Base-by-base conservation (phyloP, 2,888 invertebrate genomes). In the Rotaria magnacalcarata region DNA sequence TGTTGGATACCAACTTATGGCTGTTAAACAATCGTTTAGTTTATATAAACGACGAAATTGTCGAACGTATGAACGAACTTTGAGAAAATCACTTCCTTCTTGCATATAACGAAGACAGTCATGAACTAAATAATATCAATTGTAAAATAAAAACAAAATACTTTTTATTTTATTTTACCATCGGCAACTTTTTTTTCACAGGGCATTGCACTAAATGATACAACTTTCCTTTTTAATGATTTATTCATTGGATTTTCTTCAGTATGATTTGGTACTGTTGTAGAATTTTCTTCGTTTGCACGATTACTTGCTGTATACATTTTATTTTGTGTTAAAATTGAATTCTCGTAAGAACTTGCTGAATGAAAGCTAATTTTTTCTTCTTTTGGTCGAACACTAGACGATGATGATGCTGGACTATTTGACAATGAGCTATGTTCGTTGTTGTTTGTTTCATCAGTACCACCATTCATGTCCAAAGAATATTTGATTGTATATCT, bases 51-150 rank as follows among this genome's bases (percentile, higher is more conserved):
- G 90, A 87, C 92, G 91, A 88, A 93, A 93, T 88, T 93, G 93
- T 1, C 93, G 90, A 86, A 92, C 92, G 89, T 92, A 93, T 85
- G 92, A 91, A 11, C 93, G 90, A 4, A 93, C 91, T 89, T 93
- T 93, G 85, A 93, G 91, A 88, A 93, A 89, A 88, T 92, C 93
- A 88, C 92, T 92, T 19, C 93, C 93, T 85, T 90, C 91, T 88
- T 93, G 92, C 93, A 93, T 93, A 89, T 92, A 92, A 84, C 91
- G 90, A 88, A 93, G 90, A 89, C 93, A 93, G 88, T 93, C 93
- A 87, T 91, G 90, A 56, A 93, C 93, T 93, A 90, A 56, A 90
- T n/a, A 47, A 24, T 24, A 47, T 24, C 16, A 67, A 34, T 27
- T 34, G 11, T 14, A n/a, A 16, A n/a, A 47, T 11, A 43, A 43